phyloP scores from a whole-genome alignment of 1,140 invertebrate species.

The Eurosta solidaginis region DNA sequence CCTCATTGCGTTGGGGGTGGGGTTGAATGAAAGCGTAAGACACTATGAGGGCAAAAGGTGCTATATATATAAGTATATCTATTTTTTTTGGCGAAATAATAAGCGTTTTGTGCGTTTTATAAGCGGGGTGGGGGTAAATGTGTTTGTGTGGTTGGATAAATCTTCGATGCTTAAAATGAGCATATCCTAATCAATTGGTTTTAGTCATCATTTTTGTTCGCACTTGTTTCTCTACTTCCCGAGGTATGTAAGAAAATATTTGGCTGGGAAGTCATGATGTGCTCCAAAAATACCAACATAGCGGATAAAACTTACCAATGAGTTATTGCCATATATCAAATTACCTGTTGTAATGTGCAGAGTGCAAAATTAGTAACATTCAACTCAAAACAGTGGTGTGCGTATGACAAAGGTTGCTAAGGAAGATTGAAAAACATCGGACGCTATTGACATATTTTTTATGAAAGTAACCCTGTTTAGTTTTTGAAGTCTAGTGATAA shows the following conservation, averaged over 20 bases:
- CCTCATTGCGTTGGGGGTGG: background rate
- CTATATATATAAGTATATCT: too few species aligned
- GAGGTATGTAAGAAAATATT: background rate
- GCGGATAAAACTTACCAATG: constrained; percentile 15
- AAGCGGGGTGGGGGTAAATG: background rate
- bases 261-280: background rate
- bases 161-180: background rate
- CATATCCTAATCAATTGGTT: background rate
- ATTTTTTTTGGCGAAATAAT: background rate
- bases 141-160: background rate
- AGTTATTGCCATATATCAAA: constrained; percentile 3
- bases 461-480: too few species aligned
- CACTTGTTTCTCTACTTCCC: background rate
- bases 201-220: background rate
- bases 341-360: constrained; percentile 5
- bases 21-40: background rate
- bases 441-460: too few species aligned
- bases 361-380: too few species aligned
- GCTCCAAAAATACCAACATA: background rate
- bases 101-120: background rate
- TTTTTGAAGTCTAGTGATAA: too few species aligned
- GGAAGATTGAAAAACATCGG: too few species aligned
- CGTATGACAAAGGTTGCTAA: too few species aligned
- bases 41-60: background rate
- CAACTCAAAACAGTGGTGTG: too few species aligned